Conservation (phyloP, 2,797 vertebrate species). For the Ctenochaetus hawaiiensis region DNA sequence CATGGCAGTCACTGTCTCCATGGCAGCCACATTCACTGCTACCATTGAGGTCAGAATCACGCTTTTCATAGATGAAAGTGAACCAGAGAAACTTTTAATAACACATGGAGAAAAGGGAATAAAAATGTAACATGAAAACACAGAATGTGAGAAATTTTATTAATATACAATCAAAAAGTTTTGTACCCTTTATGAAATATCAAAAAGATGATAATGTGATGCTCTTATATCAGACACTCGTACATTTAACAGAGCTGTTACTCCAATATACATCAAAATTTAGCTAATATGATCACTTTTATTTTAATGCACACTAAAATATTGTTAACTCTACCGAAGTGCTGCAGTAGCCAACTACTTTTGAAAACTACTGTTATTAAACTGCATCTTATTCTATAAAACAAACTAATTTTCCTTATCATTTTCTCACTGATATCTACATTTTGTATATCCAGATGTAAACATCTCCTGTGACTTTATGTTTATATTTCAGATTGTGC, state of each 20-base stretch:
- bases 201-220: background rate
- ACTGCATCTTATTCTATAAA: too few species aligned
- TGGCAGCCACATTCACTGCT: constrained; percentile 83
- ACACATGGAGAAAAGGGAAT: background rate
- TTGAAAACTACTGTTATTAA: too few species aligned
- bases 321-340: background rate
- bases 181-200: background rate
- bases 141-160: background rate
- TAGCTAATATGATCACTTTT: too few species aligned
- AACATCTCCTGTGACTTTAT: background rate
- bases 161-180: background rate
- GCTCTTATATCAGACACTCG: background rate
- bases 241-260: background rate
- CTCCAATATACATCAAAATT: background rate
- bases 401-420: background rate
- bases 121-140: background rate
- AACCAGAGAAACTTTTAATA: background rate
- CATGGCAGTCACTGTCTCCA: constrained; percentile 85
- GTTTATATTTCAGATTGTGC: constrained; percentile 80
- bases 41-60: constrained; percentile 87
- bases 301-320: background rate
- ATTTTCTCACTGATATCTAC: background rate
- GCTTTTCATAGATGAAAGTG: background rate
- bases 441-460: background rate
- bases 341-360: background rate